phyloP scores from a whole-genome alignment of 2,888 invertebrate genomes.

The Asteroscopus sphinx region DNA sequence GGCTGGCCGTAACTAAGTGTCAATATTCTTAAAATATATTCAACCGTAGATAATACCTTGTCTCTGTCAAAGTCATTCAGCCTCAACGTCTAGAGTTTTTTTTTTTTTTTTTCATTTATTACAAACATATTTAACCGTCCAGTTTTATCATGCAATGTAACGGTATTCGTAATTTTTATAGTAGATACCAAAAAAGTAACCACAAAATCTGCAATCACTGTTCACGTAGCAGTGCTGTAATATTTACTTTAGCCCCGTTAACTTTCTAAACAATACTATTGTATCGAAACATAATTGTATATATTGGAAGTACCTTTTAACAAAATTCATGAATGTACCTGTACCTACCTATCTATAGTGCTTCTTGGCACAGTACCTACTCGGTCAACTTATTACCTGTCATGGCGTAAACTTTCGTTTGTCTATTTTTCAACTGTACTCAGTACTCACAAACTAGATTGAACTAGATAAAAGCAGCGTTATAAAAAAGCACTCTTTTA shows the following conservation, averaged over 20 bases:
- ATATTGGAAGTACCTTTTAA: background rate
- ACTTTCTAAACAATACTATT: slow-evolving; percentile 21
- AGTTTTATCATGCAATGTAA: background rate
- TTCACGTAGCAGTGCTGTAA: background rate
- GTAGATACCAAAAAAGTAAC: slow-evolving; percentile 3
- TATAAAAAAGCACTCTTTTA: slow-evolving; percentile 22
- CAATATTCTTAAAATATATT: too few relatives aligned
- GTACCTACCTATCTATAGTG: slow-evolving; percentile 27
- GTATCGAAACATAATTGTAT: background rate
- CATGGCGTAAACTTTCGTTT: slow-evolving; percentile 51
- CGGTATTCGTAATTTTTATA: background rate
- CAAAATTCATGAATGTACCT: slow-evolving; percentile 4
- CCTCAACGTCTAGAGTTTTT: too few relatives aligned
- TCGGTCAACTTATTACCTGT: slow-evolving; percentile 47
- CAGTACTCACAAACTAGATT: slow-evolving; percentile 25
- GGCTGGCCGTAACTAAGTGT: too few relatives aligned
- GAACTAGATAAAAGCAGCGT: slow-evolving; percentile 24
- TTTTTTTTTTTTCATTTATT: too few relatives aligned
- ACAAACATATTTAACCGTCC: too few relatives aligned
- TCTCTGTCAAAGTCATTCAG: too few relatives aligned
- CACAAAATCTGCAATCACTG: slow-evolving; percentile 5
- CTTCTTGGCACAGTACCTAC: slow-evolving; percentile 45
- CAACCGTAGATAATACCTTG: too few relatives aligned
- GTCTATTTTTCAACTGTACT: slow-evolving; percentile 37
- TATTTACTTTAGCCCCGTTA: slow-evolving; percentile 9